Evolutionary conservation across 2,888 invertebrate species (phyloP).

Genomic region (Leistus spinibarbis): DNA sequence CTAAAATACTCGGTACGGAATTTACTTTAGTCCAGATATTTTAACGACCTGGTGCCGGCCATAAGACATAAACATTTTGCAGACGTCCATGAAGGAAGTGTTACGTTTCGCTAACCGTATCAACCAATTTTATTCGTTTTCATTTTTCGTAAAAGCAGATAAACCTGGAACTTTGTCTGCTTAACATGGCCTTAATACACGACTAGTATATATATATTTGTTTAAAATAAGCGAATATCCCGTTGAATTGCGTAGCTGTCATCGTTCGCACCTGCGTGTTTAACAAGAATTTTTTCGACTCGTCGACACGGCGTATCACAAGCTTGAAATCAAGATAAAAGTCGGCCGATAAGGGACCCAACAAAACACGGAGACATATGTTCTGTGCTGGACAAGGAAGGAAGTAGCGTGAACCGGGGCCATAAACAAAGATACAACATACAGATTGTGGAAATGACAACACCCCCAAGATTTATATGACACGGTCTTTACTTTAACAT

Average conservation of each 20-base stretch:
- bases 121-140: neutral
- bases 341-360: neutral
- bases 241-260: neutral
- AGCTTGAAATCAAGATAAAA: conserved; percentile 6
- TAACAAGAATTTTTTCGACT: neutral
- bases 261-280: neutral
- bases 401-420: conserved; percentile 35
- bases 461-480: conserved; percentile 36
- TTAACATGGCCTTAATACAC: neutral
- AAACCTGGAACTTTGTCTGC: neutral
- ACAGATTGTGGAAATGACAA: conserved; percentile 30
- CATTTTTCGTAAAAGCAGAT: neutral
- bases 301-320: conserved; percentile 3
- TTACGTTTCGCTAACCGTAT: neutral
- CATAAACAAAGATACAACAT: conserved; percentile 36
- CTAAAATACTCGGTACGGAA: neutral
- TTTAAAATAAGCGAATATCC: neutral
- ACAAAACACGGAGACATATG: conserved; percentile 27
- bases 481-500: conserved; percentile 4
- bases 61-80: neutral
- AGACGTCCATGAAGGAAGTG: neutral
- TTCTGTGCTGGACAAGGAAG: conserved; percentile 11
- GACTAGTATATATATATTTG: neutral
- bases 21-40: neutral
- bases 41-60: neutral